Conservation (phyloP, 2,797 vertebrate species). For the Bradypodion ventrale region DNA sequence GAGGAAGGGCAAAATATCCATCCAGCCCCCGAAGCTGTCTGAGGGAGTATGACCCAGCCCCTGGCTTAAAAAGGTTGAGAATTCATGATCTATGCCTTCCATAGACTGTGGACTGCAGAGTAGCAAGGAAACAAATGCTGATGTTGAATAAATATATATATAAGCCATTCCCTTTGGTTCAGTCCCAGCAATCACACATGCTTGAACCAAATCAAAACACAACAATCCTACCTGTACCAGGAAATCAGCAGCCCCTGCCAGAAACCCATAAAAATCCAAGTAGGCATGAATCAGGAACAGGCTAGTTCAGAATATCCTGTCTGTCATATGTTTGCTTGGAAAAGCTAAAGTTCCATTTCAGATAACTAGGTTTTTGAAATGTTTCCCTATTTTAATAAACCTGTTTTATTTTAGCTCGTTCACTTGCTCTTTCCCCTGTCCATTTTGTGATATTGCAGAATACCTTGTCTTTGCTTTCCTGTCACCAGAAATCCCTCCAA, state of each 20-base stretch:
- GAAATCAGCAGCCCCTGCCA: too few species aligned
- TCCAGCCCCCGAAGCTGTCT: too few species aligned
- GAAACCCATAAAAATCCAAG: too few species aligned
- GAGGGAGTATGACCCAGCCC: too few species aligned
- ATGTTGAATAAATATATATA: neutral
- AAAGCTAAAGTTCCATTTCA: neutral
- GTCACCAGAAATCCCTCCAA: constrained; percentile 52
- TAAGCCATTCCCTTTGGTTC: neutral
- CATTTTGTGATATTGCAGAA: constrained; percentile 40
- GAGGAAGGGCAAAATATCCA: too few species aligned
- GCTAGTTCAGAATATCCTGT: too few species aligned
- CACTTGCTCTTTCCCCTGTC: neutral
- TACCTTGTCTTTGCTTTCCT: constrained; percentile 50
- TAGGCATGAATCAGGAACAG: too few species aligned
- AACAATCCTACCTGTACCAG: too few species aligned
- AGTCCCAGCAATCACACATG: too few species aligned
- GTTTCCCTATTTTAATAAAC: constrained; percentile 25
- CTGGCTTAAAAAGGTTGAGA: too few species aligned
- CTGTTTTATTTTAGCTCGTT: neutral
- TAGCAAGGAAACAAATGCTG: constrained; percentile 12
- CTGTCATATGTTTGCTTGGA: too few species aligned
- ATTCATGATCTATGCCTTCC: neutral
- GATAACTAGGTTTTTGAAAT: neutral
- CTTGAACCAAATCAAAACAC: too few species aligned
- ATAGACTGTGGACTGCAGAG: constrained; percentile 8